Base-by-base conservation (phyloP, 2,113 vertebrate species). In the Lamprotornis superbus region DNA sequence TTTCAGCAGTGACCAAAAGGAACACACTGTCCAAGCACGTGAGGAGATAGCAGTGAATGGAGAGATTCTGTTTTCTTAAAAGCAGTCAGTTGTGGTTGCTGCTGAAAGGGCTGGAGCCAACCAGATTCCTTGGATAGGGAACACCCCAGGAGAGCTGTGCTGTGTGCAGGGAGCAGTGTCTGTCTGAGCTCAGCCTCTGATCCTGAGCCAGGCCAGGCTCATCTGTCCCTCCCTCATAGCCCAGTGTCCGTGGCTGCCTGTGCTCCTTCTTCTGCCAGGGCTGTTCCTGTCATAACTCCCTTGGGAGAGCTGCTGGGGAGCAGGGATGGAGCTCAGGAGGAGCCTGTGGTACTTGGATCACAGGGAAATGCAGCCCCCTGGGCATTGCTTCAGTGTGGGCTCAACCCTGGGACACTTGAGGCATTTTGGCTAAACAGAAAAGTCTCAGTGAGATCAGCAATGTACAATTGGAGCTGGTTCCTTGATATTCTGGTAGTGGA, bases 271-370 rank as follows among this genome's bases (percentile, higher is more conserved):
- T 12, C 15, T 63, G 60, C 15, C 8, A 2, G 68, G 7, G 50
- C 2, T 67, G 20, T 31, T 28, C 47, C 24, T 44, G 37, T 5
- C 35, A 7, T 5, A 5, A 6, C 8, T 61, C 57, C 20, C 53
- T 55, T 8, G 1, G 15, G 31, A 28, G 2, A 28, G 1, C 22
- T 28, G 9, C 16, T 28, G 4, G 24, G 19, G 25, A 46, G 61
- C 82, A 71, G 82, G 27, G 74, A 0, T 52, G 74, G 64, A 25
- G 5, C 64, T 70, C 7, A 63, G 57, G 8, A 75, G 60, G 5
- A 55, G 33, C 1, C 52, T 63, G 53, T 55, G 53, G 2, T 19
- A 0, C 15, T 33, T 33, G 16, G 5, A 5, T 52, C 37, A 0
- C 11, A 40, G 52, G 39, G 44, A 64, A 52, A 4, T 2, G 42